phyloP scores from a whole-genome alignment of 1,140 invertebrate species.

The Orussus abietinus region DNA sequence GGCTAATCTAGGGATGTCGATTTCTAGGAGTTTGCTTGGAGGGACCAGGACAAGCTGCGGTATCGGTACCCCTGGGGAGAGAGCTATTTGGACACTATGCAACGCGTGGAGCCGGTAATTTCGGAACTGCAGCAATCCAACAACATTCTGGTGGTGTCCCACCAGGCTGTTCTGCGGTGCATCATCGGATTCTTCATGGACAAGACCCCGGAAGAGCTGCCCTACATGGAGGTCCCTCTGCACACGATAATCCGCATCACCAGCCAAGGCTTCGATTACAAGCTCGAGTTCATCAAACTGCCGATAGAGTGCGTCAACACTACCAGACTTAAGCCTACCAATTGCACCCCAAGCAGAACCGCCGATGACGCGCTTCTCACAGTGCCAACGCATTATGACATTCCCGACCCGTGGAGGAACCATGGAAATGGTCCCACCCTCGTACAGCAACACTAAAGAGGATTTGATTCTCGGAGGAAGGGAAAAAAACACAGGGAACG shows the following conservation, averaged over 20 bases:
- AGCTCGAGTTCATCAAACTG: slow-evolving; percentile 74
- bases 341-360: slow-evolving; percentile 62
- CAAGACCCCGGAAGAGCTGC: slow-evolving; percentile 77
- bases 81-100: slow-evolving; percentile 84
- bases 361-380: slow-evolving; percentile 65
- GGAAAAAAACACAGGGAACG: background rate
- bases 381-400: slow-evolving; percentile 69
- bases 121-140: slow-evolving; percentile 77
- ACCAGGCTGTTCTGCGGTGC: slow-evolving; percentile 89
- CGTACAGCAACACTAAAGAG: slow-evolving; percentile 49
- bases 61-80: slow-evolving; percentile 92
- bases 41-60: slow-evolving; percentile 87
- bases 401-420: slow-evolving; percentile 52
- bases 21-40: slow-evolving; percentile 73
- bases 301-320: slow-evolving; percentile 85
- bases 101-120: slow-evolving; percentile 75
- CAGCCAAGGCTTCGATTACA: slow-evolving; percentile 78
- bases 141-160: slow-evolving; percentile 83
- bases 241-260: slow-evolving; percentile 87
- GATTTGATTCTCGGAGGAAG: background rate
- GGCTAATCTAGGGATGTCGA: no score
- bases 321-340: slow-evolving; percentile 66
- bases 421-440: slow-evolving; percentile 42
- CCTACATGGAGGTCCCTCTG: slow-evolving; percentile 86
- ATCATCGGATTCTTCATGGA: slow-evolving; percentile 88